Conservation (phyloP, 1,140 invertebrate species). For the Drosophila trapezifrons region DNA sequence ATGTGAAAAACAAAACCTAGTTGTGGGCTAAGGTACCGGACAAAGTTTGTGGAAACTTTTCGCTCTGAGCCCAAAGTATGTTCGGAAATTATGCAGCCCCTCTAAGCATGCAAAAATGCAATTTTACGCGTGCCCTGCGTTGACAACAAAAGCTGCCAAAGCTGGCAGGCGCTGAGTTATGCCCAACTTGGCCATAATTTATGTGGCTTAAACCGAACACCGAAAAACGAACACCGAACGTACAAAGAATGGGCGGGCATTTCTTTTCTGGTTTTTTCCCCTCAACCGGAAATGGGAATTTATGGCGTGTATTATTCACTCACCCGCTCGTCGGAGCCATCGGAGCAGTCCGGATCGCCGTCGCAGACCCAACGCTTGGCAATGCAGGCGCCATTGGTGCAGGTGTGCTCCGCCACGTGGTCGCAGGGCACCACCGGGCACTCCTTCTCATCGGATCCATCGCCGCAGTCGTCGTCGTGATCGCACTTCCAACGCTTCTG, state of each 20-base stretch:
- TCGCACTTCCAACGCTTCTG: constrained; percentile 95
- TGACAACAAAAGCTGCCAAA: constrained; percentile 81
- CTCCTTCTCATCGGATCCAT: constrained; percentile 91
- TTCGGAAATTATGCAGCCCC: constrained; percentile 55
- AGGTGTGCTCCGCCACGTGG: constrained; percentile 89
- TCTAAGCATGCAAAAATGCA: constrained; percentile 66
- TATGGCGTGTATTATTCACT: constrained; percentile 77
- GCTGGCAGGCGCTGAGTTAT: constrained; percentile 74
- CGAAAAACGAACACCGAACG: constrained; percentile 21
- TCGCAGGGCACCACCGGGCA: constrained; percentile 89
- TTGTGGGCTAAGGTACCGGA: neutral
- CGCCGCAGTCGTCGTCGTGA: constrained; percentile 93
- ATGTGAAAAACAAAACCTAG: constrained; percentile 16
- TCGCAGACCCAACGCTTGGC: constrained; percentile 92
- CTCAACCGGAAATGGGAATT: constrained; percentile 49
- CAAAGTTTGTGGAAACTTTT: constrained; percentile 51
- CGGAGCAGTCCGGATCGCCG: constrained; percentile 92
- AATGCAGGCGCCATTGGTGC: constrained; percentile 89
- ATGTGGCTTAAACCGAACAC: constrained; percentile 55
- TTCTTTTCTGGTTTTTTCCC: neutral
- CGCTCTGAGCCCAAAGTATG: constrained; percentile 22
- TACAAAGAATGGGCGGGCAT: constrained; percentile 12
- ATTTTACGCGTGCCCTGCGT: constrained; percentile 80
- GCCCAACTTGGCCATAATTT: constrained; percentile 75
- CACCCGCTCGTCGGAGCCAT: constrained; percentile 92